Percentiles rank a stretch among this genome's conserved stretches.
These are phyloP conservation scores for Mirza zaza DNA, from an alignment of 2,113 vertebrate species.

Conservation along the genomic window DNA sequence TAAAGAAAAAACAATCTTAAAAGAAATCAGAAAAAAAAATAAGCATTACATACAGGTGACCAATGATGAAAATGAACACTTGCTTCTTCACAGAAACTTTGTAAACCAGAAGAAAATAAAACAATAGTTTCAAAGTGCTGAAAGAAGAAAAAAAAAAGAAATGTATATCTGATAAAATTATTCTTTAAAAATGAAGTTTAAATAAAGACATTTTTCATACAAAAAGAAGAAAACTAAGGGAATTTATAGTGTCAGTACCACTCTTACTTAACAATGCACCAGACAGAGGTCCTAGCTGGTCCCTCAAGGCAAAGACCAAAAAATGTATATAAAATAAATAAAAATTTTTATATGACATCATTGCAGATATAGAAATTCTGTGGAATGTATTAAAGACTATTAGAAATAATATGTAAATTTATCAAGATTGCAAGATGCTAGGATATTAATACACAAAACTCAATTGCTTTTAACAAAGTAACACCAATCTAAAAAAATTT, in stretches of 20 bases:
- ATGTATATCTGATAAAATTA: background rate
- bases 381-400: background rate
- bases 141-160: background rate
- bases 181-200: background rate
- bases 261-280: background rate
- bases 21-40: background rate
- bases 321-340: background rate
- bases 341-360: background rate
- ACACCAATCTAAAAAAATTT: background rate
- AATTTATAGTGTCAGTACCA: background rate
- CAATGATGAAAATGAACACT: background rate
- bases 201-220: background rate
- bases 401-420: background rate
- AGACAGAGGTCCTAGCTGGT: background rate
- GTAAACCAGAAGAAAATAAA: background rate
- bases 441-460: background rate
- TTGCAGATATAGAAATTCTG: background rate
- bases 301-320: background rate
- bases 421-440: background rate
- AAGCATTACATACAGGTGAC: background rate
- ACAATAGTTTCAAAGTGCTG: background rate
- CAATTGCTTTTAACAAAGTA: background rate
- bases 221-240: background rate
- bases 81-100: background rate
- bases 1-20: background rate